Percentiles rank a stretch among this genome's conserved stretches.
Evolutionary conservation across 2,797 vertebrate genomes (phyloP).

Genomic region (Lindbergichthys nudifrons): DNA sequence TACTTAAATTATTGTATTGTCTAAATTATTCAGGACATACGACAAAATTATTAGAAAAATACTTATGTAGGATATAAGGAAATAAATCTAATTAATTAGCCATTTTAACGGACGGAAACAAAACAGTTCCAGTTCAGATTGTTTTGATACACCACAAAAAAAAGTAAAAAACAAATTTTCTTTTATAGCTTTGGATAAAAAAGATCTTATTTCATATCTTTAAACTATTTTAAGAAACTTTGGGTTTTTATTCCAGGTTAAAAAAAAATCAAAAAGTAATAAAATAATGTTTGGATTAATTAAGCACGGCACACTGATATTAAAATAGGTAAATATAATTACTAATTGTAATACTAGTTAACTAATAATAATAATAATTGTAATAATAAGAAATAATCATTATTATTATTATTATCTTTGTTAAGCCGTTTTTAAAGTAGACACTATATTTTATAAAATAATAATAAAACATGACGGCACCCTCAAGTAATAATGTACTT

Average conservation of each 20-base stretch:
- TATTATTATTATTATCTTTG: conserved; percentile 1
- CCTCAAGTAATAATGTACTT: conserved; percentile 6
- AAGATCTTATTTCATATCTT: conserved; percentile 9
- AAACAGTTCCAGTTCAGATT: conserved; percentile 23
- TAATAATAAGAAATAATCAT: background rate
- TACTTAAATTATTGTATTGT: conserved; percentile 49
- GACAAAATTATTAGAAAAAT: conserved; percentile 45
- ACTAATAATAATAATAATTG: too few species aligned
- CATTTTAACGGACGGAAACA: conserved; percentile 31
- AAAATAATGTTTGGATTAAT: conserved; percentile 16
- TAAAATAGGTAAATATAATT: background rate
- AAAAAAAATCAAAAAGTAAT: background rate
- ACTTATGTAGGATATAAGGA: conserved; percentile 31
- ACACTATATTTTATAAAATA: conserved; percentile 5
- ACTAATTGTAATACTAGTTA: too few species aligned
- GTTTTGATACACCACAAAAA: conserved; percentile 35
- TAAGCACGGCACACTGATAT: background rate
- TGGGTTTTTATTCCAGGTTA: background rate
- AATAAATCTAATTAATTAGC: conserved; percentile 58
- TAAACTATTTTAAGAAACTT: conserved; percentile 24
- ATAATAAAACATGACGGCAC: background rate
- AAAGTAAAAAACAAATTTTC: conserved; percentile 11
- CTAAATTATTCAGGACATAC: conserved; percentile 49
- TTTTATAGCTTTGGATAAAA: conserved; percentile 23
- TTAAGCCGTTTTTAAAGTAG: background rate